Evolutionary conservation across 2,797 vertebrate genomes (phyloP), one percentile per base, ranked within the genome.

Genomic region (Paratrypauchen microcephalus): DNA sequence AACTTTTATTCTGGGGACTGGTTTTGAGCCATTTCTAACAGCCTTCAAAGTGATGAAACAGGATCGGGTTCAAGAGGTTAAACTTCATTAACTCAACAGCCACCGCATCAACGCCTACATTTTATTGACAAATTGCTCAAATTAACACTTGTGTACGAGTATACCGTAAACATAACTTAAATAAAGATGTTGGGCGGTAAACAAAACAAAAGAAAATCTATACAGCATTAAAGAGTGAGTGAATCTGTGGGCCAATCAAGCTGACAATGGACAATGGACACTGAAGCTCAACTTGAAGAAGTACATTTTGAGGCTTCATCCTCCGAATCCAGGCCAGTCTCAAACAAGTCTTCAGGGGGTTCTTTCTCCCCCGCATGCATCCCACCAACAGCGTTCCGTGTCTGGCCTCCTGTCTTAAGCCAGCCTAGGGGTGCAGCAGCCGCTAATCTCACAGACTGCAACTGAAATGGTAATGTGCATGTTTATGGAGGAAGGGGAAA

Each of bases 401-500:
- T 75, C 81, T 83, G 83, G 86, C 77, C 86, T 85, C 71, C 79
- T 70, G 87, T 84, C 83, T 89, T 87, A 87, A 88, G 75, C 82
- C 85, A 86, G 89, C 90, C 87, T 90, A 77, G 80, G 84, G 91
- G 83, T 84, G 80, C 70, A 77, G 77, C 77, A 83, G 79, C 77
- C 67, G 83, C 84, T 90, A 87, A 90, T 89, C 84, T 84, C 13
- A 55, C 39, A 5, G 3, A 21, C 83, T 77, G 71, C 75, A 72
- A 86, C 83, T 78, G 75, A 87, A 86, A 87, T 89, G 88, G 89
- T 90, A 86, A 91, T 91, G 67, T 73, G 3, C 56, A 57, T 77
- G 75, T 79, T 78, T 83, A 68, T 75, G 75, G 75, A 65, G 73
- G 76, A 79, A 85, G 76, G 81, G 84, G 81, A 83, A 84, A 76